Evolutionary conservation across 2,113 vertebrate genomes (phyloP).

Genomic region (Leucopternis melanops): DNA sequence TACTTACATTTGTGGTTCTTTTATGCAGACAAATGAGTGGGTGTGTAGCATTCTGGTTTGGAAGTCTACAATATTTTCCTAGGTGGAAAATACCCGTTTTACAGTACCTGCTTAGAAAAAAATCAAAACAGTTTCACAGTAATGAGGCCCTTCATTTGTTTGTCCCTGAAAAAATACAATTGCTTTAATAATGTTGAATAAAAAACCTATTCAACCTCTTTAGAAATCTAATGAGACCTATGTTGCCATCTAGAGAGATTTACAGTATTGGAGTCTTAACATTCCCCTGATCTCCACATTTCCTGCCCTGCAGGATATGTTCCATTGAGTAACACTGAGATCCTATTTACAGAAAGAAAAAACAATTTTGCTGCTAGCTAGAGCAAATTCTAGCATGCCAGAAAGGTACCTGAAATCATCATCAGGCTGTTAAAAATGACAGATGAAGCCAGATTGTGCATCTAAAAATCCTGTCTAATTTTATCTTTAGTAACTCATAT

Average conservation of each 20-base stretch:
- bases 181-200: not conserved
- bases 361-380: not conserved
- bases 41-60: not conserved
- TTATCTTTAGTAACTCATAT: conserved; percentile 10
- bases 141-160: conserved; percentile 12
- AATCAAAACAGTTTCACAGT: conserved; percentile 56
- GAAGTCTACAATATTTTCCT: not conserved
- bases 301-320: conserved; percentile 33
- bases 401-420: conserved; percentile 23
- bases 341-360: conserved; percentile 22
- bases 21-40: not conserved
- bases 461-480: conserved; percentile 33
- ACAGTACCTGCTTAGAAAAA: conserved; percentile 56
- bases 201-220: not conserved
- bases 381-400: not conserved
- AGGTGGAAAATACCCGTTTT: conserved; percentile 33
- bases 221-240: not conserved
- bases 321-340: not conserved
- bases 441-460: conserved; percentile 37
- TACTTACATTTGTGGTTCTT: not conserved
- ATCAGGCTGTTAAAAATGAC: conserved; percentile 38
- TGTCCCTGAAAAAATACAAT: conserved; percentile 32
- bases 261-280: not conserved
- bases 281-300: not conserved
- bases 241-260: not conserved